Evolutionary conservation across 2,797 vertebrate species (phyloP).

Genomic region (Brachymystax lenok): DNA sequence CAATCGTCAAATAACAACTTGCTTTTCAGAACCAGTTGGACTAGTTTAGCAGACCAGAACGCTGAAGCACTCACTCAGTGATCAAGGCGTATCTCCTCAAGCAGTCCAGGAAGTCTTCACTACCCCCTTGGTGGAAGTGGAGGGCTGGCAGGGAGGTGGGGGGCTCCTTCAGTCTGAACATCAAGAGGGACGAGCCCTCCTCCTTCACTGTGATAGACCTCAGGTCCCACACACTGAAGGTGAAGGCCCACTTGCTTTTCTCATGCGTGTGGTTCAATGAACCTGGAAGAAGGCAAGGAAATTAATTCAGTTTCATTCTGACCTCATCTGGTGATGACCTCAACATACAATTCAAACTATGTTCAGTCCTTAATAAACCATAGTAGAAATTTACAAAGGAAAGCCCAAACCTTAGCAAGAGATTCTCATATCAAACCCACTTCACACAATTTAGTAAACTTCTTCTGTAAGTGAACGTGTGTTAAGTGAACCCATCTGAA

Average conservation of each 20-base stretch:
- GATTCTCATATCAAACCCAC: no score
- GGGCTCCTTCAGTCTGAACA: conserved; percentile 87
- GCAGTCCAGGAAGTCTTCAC: conserved; percentile 83
- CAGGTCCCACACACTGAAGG: conserved; percentile 86
- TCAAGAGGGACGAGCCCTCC: conserved; percentile 88
- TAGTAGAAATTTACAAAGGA: not conserved
- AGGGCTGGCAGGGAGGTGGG: conserved; percentile 79
- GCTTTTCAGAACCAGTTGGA: not conserved
- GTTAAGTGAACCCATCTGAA: not conserved
- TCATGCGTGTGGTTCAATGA: conserved; percentile 80
- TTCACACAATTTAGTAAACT: no score
- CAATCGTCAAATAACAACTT: not conserved
- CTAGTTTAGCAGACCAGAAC: not conserved
- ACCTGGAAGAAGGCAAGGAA: conserved; percentile 70
- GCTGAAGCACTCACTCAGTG: conserved; percentile 83
- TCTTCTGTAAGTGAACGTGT: no score
- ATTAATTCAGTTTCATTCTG: not conserved
- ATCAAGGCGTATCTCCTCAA: conserved; percentile 86
- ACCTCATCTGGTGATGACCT: not conserved
- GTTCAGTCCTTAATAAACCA: no score
- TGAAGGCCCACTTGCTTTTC: conserved; percentile 88
- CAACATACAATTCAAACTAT: not conserved
- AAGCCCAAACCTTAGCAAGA: not conserved
- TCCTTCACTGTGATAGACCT: conserved; percentile 86
- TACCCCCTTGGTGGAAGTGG: conserved; percentile 93